Evolutionary conservation across 2,888 invertebrate genomes (phyloP).

Genomic region (Caenorhabditis sp.): DNA sequence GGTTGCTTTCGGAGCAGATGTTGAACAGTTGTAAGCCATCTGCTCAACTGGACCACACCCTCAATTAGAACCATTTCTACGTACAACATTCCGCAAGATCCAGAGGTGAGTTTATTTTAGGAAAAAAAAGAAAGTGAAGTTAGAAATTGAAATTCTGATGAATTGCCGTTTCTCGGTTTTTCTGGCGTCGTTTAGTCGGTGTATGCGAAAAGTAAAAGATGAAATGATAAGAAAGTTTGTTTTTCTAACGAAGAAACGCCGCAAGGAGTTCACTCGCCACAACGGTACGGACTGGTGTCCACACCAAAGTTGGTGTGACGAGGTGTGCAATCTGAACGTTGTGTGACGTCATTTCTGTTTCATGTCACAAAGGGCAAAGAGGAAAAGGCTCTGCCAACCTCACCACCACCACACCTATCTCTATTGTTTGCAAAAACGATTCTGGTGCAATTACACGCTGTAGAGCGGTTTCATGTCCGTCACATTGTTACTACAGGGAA

Average conservation of each 20-base stretch:
- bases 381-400: no score
- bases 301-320: background rate
- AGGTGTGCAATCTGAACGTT: background rate
- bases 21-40: slow-evolving; percentile 23
- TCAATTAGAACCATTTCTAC: background rate
- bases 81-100: no score
- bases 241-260: background rate
- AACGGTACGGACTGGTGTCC: slow-evolving; percentile 6
- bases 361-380: background rate
- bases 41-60: background rate
- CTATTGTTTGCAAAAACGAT: slow-evolving; percentile 28
- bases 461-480: background rate
- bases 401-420: background rate
- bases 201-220: background rate
- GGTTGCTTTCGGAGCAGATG: slow-evolving; percentile 1
- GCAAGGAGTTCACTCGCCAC: background rate
- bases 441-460: slow-evolving; percentile 20
- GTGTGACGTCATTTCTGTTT: background rate
- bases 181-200: slow-evolving; percentile 10
- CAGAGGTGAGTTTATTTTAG: no score
- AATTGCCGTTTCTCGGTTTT: background rate
- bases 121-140: no score
- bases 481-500: background rate
- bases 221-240: slow-evolving; percentile 20
- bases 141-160: no score